Percentiles rank a stretch among this genome's conserved stretches.
These are phyloP conservation scores for Thymallus thymallus DNA, from an alignment of 2,113 vertebrate species.

Conservation along the genomic window DNA sequence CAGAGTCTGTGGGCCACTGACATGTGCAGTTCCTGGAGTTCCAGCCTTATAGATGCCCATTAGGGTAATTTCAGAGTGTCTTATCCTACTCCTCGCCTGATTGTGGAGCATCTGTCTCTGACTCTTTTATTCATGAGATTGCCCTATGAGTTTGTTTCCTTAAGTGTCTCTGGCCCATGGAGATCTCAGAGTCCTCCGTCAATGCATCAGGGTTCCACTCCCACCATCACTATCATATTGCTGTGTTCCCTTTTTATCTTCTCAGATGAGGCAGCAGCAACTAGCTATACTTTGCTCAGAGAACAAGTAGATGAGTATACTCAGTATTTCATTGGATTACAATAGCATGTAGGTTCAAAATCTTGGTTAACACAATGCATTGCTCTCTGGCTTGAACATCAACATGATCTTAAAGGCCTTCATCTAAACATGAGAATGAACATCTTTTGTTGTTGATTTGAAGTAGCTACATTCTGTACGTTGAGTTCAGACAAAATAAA, in stretches of 20 bases:
- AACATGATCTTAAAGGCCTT: not conserved
- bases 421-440: too few species aligned
- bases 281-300: too few species aligned
- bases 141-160: not conserved
- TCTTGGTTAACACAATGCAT: not conserved
- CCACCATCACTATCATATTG: too few species aligned
- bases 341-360: not conserved
- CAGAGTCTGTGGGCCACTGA: not conserved
- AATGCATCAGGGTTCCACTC: too few species aligned
- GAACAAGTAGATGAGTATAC: too few species aligned
- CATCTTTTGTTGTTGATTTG: too few species aligned
- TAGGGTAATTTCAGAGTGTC: conserved; percentile 24
- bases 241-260: too few species aligned
- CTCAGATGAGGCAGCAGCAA: not conserved
- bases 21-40: not conserved
- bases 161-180: not conserved
- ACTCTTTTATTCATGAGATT: conserved; percentile 29
- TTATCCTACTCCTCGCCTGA: conserved; percentile 7
- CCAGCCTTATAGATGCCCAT: not conserved
- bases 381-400: not conserved
- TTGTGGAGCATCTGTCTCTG: conserved; percentile 22
- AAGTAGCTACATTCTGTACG: too few species aligned
- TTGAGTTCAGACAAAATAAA: not conserved
- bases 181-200: not conserved
- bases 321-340: not conserved